Evolutionary conservation across 2,113 vertebrate genomes (phyloP).

Genomic region (Toxostoma redivivum): DNA sequence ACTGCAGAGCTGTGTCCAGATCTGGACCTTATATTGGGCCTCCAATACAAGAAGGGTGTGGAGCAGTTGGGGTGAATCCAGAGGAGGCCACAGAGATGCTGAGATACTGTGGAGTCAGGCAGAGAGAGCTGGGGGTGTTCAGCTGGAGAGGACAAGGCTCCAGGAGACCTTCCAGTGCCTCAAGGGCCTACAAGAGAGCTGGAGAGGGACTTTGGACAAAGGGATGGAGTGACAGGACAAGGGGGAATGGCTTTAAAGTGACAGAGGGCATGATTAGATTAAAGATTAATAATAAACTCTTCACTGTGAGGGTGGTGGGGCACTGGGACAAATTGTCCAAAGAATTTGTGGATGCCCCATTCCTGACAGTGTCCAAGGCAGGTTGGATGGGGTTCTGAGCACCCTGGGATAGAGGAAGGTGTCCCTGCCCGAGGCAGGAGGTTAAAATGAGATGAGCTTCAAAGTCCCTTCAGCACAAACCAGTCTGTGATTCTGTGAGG

Average conservation of each 20-base stretch:
- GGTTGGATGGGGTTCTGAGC: not conserved
- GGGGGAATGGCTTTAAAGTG: not conserved
- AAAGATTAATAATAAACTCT: not conserved
- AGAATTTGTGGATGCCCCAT: not conserved
- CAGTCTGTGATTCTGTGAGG: too few species aligned
- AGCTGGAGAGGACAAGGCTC: not conserved
- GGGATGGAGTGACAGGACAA: not conserved
- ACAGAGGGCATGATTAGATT: not conserved
- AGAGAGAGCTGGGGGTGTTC: accelerated
- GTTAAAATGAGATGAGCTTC: accelerated
- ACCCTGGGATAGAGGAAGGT: not conserved
- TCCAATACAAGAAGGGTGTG: not conserved
- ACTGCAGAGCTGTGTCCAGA: not conserved
- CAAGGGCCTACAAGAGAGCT: not conserved
- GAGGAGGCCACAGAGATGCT: not conserved
- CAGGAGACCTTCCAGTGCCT: not conserved
- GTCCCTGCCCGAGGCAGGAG: not conserved
- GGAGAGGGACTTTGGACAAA: not conserved
- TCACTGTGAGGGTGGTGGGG: too few species aligned
- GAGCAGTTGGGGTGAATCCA: not conserved
- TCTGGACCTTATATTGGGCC: not conserved
- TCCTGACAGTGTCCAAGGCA: not conserved
- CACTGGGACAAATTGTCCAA: not conserved
- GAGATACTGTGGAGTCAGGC: not conserved
- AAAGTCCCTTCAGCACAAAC: not conserved